Conservation (phyloP, 2,888 invertebrate genomes). For the Itoplectis maculator region DNA sequence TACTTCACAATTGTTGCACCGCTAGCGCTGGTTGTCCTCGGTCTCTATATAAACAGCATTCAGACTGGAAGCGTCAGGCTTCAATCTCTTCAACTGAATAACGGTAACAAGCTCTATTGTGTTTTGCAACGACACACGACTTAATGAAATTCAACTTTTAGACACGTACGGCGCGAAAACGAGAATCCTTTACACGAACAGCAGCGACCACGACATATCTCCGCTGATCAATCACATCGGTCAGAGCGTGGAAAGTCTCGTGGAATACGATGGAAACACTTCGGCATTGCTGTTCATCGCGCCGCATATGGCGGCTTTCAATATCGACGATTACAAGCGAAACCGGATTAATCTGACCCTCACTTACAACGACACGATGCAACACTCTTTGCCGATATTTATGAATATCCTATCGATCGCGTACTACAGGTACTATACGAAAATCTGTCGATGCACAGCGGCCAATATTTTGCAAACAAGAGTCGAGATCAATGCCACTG, state of each 20-base stretch:
- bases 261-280: constrained; percentile 89
- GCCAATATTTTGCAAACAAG: background rate
- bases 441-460: constrained; percentile 5
- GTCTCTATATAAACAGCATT: constrained; percentile 88
- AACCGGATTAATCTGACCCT: constrained; percentile 87
- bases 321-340: constrained; percentile 86
- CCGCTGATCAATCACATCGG: constrained; percentile 76
- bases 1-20: constrained; percentile 91
- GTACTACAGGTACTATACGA: constrained; percentile 89
- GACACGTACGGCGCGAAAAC: constrained; percentile 87
- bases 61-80: constrained; percentile 88
- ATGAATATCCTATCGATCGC: constrained; percentile 90
- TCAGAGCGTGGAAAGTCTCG: constrained; percentile 82
- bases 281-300: constrained; percentile 87
- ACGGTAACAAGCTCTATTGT: too few species aligned
- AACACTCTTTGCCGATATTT: constrained; percentile 92
- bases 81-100: constrained; percentile 88
- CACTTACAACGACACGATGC: constrained; percentile 92
- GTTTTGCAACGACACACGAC: background rate
- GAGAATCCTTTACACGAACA: constrained; percentile 88
- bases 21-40: constrained; percentile 89
- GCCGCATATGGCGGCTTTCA: constrained; percentile 89
- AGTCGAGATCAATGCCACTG: background rate
- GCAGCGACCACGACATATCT: constrained; percentile 84
- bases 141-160: constrained; percentile 56